Evolutionary conservation across 2,797 vertebrate species (phyloP), one percentile per base, ranked within the genome.

Genomic region (Ambastaia sidthimunki): DNA sequence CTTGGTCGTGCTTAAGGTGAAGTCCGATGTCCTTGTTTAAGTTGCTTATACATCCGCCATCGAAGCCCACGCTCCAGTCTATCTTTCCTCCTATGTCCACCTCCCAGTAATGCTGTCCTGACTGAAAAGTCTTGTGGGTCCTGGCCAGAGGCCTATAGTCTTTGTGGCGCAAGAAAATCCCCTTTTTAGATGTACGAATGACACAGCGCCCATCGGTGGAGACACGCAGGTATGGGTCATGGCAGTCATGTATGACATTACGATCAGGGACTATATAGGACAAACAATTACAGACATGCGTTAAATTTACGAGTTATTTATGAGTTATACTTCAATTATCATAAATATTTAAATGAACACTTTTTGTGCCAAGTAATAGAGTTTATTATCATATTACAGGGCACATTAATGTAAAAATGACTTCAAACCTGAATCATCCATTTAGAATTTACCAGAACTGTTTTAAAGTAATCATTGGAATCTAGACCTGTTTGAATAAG

Each of bases 31-130:
- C 70, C 50, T 83, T 85, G 52, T 82, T 82, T 31, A 76, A 44
- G 62, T 77, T 80, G 68, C 81, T 81, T 57, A 74, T 80, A 44
- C 59, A 83, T 0, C 71, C 86, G 0, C 72, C 82, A 55, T 85
- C 82, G 0, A 84, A 71, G 23, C 84, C 86, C 23, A 86, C 72
- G 3, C 79, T 82, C 86, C 86, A 89, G 76, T 87, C 84, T 18
- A 21, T 71, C 66, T 86, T 86, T 47, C 67, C 67, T 5, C 88
- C 85, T n/a, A 86, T 79, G 0, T 86, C 82, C 60, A 87, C 83
- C 62, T 87, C 85, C 84, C 85, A 88, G 75, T 88, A 87, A 74
- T 88, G 86, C 31, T 80, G 83, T 15, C 88, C 86, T 1, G 78
- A 52, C n/a, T 81, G 70, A 50, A 86, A 82, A 12, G 59, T 80